phyloP scores from a whole-genome alignment of 2,888 invertebrate genomes.

The Drosophila anceps region DNA sequence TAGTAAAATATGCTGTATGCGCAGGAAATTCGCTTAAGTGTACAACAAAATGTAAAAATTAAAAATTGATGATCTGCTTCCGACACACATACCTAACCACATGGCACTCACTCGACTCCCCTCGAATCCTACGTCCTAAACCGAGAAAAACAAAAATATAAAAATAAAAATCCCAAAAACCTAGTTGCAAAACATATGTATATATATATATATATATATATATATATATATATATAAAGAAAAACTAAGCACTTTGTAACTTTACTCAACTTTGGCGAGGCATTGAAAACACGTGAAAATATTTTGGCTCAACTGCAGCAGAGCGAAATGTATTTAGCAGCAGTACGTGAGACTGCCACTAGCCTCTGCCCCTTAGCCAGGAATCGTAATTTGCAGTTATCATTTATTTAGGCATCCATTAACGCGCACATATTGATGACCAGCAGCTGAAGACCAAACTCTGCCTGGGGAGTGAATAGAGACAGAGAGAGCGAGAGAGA shows the following conservation, averaged over 20 bases:
- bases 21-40: slow-evolving; percentile 66
- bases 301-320: slow-evolving; percentile 71
- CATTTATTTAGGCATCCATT: slow-evolving; percentile 81
- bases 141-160: neutral
- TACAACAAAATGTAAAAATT: slow-evolving; percentile 74
- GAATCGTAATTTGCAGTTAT: slow-evolving; percentile 81
- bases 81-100: slow-evolving; percentile 48
- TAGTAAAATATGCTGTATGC: slow-evolving; percentile 41
- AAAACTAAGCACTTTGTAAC: slow-evolving; percentile 43
- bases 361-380: slow-evolving; percentile 19
- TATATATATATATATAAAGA: slow-evolving; percentile 2
- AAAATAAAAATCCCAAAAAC: slow-evolving; percentile 33
- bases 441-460: slow-evolving; percentile 26
- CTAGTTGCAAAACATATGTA: slow-evolving; percentile 15
- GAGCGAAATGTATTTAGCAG: slow-evolving; percentile 74
- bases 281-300: slow-evolving; percentile 74
- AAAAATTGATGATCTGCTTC: slow-evolving; percentile 74
- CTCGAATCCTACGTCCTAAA: neutral
- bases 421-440: slow-evolving; percentile 78
- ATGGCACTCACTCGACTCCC: slow-evolving; percentile 30
- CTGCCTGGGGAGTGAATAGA: slow-evolving; percentile 7
- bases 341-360: slow-evolving; percentile 61
- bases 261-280: slow-evolving; percentile 36
- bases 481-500: neutral
- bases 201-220: neutral